Percentiles rank a stretch among this genome's conserved stretches.
These are phyloP conservation scores for Chloroceryle inda DNA, from an alignment of 2,797 vertebrate genomes.

Conservation along the genomic window DNA sequence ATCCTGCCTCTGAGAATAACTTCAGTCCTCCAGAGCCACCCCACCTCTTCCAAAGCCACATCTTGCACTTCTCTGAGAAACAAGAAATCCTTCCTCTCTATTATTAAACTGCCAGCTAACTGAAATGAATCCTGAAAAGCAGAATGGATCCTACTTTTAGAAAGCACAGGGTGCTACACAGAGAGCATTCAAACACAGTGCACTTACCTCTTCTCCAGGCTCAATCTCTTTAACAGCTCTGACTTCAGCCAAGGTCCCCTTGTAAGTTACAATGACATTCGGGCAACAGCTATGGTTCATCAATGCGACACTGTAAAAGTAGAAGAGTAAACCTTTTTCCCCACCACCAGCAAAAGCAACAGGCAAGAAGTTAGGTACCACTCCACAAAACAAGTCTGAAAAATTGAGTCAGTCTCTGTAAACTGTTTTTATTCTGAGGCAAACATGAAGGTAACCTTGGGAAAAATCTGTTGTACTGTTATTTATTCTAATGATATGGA, in stretches of 20 bases:
- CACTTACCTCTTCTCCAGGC: conserved; percentile 93
- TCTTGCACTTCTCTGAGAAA: not conserved
- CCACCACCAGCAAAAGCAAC: not conserved
- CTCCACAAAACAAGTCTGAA: not conserved
- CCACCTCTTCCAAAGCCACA: not conserved
- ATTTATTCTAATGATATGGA: conserved; percentile 22
- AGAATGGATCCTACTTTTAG: not conserved
- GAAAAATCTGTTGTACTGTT: conserved; percentile 5
- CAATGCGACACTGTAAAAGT: conserved; percentile 87
- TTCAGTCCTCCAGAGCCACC: not conserved
- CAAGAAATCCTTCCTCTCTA: not conserved
- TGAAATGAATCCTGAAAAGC: not conserved
- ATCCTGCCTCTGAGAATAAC: not conserved
- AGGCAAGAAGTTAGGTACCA: not conserved
- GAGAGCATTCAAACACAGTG: not conserved
- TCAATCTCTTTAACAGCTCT: conserved; percentile 90
- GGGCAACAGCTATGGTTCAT: conserved; percentile 97
- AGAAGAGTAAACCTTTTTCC: not conserved
- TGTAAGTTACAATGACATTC: conserved; percentile 95
- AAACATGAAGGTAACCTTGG: conserved; percentile 21
- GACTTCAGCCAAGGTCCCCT: conserved; percentile 89
- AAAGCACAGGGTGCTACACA: fast-evolving
- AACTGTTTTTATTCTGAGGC: not conserved
- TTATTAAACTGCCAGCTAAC: not conserved
- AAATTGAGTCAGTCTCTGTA: not conserved